Conservation (phyloP, 1,140 invertebrate species). For the Augochlora pura region DNA sequence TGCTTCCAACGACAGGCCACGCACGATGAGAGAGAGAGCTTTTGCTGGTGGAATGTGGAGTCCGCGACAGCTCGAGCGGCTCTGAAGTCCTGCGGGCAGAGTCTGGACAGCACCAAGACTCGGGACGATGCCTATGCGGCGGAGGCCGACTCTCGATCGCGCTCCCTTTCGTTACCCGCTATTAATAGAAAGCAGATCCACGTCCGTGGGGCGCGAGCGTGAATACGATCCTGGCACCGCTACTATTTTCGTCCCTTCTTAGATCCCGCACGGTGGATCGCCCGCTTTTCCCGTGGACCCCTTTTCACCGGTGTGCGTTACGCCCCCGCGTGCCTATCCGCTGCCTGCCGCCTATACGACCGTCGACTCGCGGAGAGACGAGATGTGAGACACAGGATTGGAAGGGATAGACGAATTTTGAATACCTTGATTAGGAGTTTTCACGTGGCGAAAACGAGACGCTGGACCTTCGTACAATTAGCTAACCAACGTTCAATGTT, state of each 20-base stretch:
- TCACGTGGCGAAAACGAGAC: neutral
- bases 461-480: too few species aligned
- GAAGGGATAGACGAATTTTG: slow-evolving; percentile 18
- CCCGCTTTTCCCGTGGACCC: slow-evolving; percentile 26
- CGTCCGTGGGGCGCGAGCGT: slow-evolving; percentile 62
- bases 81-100: slow-evolving; percentile 73
- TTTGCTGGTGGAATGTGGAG: slow-evolving; percentile 81
- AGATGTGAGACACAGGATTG: neutral
- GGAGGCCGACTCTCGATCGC: slow-evolving; percentile 19
- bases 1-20: slow-evolving; percentile 58
- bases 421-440: slow-evolving; percentile 35
- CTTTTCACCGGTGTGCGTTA: slow-evolving; percentile 28
- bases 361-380: neutral
- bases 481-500: too few species aligned
- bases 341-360: neutral
- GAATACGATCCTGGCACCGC: slow-evolving; percentile 68
- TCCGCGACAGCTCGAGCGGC: slow-evolving; percentile 80
- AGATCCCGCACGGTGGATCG: slow-evolving; percentile 19
- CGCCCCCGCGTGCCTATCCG: neutral
- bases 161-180: slow-evolving; percentile 49
- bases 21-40: slow-evolving; percentile 67
- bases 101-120: slow-evolving; percentile 52
- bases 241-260: slow-evolving; percentile 70
- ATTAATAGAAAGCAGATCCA: slow-evolving; percentile 68
- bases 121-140: slow-evolving; percentile 29